Evolutionary conservation across 1,140 invertebrate species (phyloP).

Genomic region (Gonioctena quinquepunctata): DNA sequence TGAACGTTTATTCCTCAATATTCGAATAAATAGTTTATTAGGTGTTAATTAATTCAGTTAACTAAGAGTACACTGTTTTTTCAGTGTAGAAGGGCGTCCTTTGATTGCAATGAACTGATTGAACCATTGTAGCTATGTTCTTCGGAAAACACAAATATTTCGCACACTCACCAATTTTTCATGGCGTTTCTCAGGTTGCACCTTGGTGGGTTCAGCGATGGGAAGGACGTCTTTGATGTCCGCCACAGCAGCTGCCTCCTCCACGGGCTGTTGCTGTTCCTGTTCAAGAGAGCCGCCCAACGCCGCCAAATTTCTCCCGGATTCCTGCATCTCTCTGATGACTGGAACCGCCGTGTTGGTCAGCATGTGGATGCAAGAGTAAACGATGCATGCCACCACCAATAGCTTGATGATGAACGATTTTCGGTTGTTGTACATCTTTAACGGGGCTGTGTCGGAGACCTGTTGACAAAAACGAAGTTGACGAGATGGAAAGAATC

Average conservation of each 20-base stretch:
- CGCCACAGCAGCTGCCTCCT: constrained; percentile 20
- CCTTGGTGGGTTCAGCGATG: constrained; percentile 14
- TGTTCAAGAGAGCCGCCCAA: constrained; percentile 33
- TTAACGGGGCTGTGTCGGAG: constrained; percentile 9
- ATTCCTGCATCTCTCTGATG: constrained; percentile 50
- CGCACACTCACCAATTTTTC: background rate
- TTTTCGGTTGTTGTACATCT: constrained; percentile 49
- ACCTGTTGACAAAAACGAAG: background rate
- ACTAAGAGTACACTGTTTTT: too few relatives aligned
- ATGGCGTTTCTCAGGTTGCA: background rate
- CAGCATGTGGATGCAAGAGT: constrained; percentile 44
- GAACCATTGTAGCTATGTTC: too few relatives aligned
- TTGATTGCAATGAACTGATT: too few relatives aligned
- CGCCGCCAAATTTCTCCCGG: constrained; percentile 49
- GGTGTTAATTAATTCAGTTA: too few relatives aligned
- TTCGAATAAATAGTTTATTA: too few relatives aligned
- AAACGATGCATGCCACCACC: constrained; percentile 37
- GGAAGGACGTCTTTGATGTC: background rate
- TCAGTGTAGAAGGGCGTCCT: too few relatives aligned
- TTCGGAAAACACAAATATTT: too few relatives aligned
- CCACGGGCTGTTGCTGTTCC: constrained; percentile 12
- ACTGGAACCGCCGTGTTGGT: constrained; percentile 41
- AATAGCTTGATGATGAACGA: constrained; percentile 46
- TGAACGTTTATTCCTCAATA: too few relatives aligned
- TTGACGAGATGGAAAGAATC: background rate